Percentiles rank a stretch among this genome's conserved stretches.
These are phyloP conservation scores for Halcyon smyrnensis DNA, from an alignment of 2,797 vertebrate genomes.

Conservation along the genomic window DNA sequence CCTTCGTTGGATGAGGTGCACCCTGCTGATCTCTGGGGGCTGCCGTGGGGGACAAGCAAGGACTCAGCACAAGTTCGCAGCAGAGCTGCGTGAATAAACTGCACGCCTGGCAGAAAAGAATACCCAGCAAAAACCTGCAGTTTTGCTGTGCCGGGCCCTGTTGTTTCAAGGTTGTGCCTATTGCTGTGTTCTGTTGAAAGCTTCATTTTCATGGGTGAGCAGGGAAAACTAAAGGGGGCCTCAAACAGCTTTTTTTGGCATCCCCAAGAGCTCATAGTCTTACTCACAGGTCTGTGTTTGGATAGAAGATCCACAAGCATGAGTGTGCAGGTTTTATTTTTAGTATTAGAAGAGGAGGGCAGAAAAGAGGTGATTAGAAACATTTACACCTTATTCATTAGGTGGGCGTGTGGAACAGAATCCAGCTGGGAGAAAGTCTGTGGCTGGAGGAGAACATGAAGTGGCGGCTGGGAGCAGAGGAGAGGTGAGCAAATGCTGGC, in stretches of 20 bases:
- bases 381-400: neutral
- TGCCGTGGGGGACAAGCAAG: neutral
- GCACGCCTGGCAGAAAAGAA: too few species aligned
- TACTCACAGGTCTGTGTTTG: neutral
- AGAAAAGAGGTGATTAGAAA: neutral
- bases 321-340: neutral
- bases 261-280: neutral
- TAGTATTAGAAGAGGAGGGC: neutral
- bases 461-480: neutral
- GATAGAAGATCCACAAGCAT: neutral
- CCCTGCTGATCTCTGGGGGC: too few species aligned
- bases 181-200: neutral
- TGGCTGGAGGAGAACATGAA: neutral
- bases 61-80: neutral
- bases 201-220: neutral
- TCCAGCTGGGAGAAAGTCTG: neutral
- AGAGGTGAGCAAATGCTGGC: too few species aligned
- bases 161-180: neutral
- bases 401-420: neutral
- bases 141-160: neutral
- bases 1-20: neutral
- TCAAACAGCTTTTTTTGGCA: neutral
- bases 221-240: neutral
- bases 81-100: neutral
- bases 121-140: neutral